phyloP scores from a whole-genome alignment of 2,888 invertebrate species.

The Tachystola acroxantha region DNA sequence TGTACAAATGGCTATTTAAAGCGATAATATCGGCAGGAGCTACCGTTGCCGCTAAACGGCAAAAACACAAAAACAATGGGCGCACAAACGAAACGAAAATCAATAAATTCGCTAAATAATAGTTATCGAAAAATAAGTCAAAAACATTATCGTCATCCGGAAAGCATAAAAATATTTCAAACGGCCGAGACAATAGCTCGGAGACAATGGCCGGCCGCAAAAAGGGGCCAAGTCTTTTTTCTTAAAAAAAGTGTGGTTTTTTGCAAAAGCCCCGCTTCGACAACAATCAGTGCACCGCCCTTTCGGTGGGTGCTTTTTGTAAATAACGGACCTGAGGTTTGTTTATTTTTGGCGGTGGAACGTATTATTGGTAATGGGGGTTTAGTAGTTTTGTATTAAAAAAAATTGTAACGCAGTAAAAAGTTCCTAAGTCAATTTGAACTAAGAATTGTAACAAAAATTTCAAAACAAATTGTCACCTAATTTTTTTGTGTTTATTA shows the following conservation, averaged over 20 bases:
- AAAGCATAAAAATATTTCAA: constrained; percentile 75
- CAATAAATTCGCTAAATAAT: constrained; percentile 75
- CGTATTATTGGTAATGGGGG: constrained; percentile 53
- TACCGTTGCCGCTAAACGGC: constrained; percentile 20
- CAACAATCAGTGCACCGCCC: constrained; percentile 66
- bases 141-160: constrained; percentile 73
- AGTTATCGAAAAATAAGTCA: constrained; percentile 72
- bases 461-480: no score
- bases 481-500: no score
- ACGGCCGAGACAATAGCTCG: constrained; percentile 69
- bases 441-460: no score
- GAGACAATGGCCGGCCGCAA: constrained; percentile 70
- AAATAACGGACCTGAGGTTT: constrained; percentile 64
- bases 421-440: constrained; percentile 15
- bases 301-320: constrained; percentile 47
- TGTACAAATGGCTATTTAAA: constrained; percentile 53
- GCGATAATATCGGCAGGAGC: constrained; percentile 30
- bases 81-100: constrained; percentile 22
- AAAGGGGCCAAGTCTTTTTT: constrained; percentile 59
- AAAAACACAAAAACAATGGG: constrained; percentile 38
- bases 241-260: constrained; percentile 54
- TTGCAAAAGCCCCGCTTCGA: constrained; percentile 58
- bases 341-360: constrained; percentile 59
- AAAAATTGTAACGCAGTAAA: constrained; percentile 15
- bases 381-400: no score